A percentile compares a stretch with the other conserved stretches of the same genome.
Evolutionary conservation across 2,797 vertebrate species (phyloP).

Genomic region (Masticophis lateralis): DNA sequence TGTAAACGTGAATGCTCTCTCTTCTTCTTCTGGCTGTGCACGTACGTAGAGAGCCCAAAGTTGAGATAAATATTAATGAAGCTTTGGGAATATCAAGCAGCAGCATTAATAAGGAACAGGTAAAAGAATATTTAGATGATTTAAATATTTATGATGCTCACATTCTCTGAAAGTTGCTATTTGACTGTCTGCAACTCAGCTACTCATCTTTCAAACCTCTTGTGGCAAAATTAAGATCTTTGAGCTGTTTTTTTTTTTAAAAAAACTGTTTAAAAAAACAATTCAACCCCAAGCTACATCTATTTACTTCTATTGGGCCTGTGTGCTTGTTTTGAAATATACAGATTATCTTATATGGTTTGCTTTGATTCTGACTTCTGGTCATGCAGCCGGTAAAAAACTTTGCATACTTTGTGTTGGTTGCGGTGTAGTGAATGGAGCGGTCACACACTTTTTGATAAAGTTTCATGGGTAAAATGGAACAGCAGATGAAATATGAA

Average conservation of each 20-base stretch:
- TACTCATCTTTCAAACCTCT: conserved; percentile 52
- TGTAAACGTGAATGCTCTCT: conserved; percentile 29
- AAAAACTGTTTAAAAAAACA: not conserved
- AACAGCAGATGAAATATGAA: too few relatives aligned
- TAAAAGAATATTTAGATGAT: conserved; percentile 71
- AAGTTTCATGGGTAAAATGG: not conserved
- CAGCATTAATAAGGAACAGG: conserved; percentile 72
- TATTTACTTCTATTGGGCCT: not conserved
- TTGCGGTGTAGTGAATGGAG: not conserved
- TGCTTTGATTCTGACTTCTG: not conserved
- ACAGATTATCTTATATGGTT: not conserved
- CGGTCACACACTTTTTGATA: not conserved
- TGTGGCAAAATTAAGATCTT: conserved; percentile 32
- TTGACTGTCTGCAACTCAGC: conserved; percentile 41
- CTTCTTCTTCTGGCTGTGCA: conserved; percentile 52
- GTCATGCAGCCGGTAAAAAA: not conserved
- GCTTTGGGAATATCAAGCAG: conserved; percentile 68
- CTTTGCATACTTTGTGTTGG: not conserved
- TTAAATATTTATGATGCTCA: conserved; percentile 75
- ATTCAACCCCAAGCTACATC: not conserved
- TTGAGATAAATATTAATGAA: conserved; percentile 74
- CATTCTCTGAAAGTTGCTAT: conserved; percentile 56
- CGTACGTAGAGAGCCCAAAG: conserved; percentile 44
- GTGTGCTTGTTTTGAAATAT: not conserved
- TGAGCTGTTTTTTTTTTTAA: not conserved